Evolutionary conservation across 2,113 vertebrate genomes (phyloP).

Genomic region (Coryphaenoides rupestris): DNA sequence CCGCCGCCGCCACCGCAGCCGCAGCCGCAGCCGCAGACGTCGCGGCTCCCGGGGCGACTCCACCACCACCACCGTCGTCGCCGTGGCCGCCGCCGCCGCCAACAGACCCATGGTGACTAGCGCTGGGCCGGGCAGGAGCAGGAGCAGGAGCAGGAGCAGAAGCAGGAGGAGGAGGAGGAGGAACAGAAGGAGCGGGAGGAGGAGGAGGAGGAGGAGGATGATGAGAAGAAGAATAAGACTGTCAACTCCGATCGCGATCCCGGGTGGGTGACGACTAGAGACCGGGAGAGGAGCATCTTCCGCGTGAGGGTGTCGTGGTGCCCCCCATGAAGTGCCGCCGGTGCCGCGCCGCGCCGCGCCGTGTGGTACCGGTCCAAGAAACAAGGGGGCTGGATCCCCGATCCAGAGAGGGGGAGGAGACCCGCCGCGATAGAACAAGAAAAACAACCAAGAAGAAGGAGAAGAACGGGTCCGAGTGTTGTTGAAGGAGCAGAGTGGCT

Average conservation of each 20-base stretch:
- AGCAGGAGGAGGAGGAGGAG: no score
- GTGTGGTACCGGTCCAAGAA: conserved; percentile 24
- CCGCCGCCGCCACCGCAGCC: no score
- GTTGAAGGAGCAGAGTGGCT: conserved; percentile 40
- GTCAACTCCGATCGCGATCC: conserved; percentile 62
- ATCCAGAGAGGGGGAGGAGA: conserved; percentile 34
- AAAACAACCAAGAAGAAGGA: conserved; percentile 17
- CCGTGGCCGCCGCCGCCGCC: conserved; percentile 57
- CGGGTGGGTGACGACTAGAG: conserved; percentile 54
- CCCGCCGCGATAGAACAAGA: not conserved
- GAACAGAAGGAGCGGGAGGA: no score
- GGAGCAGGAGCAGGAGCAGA: no score
- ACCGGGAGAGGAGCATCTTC: conserved; percentile 69
- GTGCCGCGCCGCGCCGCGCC: no score
- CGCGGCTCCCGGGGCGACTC: conserved; percentile 55
- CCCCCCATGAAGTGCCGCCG: conserved; percentile 70
- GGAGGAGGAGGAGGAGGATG: no score
- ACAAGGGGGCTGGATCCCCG: conserved; percentile 62
- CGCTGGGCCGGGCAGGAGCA: not conserved
- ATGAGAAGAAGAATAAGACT: conserved; percentile 2
- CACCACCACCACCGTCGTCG: conserved; percentile 56
- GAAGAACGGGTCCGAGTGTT: conserved; percentile 22
- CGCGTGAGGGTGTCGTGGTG: conserved; percentile 54
- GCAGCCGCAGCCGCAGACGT: conserved; percentile 60
- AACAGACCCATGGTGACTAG: conserved; percentile 70